phyloP scores from a whole-genome alignment of 2,797 vertebrate genomes.

The Coluber constrictor region DNA sequence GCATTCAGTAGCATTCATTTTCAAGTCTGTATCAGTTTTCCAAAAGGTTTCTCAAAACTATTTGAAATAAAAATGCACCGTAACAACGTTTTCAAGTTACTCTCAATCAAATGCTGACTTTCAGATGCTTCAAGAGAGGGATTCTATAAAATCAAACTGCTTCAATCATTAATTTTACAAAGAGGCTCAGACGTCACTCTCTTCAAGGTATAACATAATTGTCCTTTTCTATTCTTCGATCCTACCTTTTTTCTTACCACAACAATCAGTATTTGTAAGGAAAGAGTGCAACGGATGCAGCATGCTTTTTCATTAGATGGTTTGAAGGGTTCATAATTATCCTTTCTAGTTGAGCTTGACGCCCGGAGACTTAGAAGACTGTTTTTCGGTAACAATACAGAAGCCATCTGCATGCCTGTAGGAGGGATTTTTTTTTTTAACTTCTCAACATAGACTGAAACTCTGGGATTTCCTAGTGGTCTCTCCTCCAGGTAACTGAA shows the following conservation, averaged over 20 bases:
- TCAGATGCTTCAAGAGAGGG: not conserved
- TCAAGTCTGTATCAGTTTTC: not conserved
- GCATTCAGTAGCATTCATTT: accelerated
- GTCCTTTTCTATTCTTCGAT: not conserved
- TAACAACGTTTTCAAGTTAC: not conserved
- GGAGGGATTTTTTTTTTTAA: not conserved
- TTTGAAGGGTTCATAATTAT: not conserved
- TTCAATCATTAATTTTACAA: not conserved
- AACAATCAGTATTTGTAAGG: not conserved
- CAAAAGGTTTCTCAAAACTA: not conserved
- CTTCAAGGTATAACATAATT: not conserved
- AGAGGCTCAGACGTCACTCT: not conserved
- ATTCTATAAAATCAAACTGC: not conserved
- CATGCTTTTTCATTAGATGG: not conserved
- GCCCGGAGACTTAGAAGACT: not conserved
- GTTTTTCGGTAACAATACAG: not conserved
- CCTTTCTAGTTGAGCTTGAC: not conserved
- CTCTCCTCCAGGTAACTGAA: not conserved
- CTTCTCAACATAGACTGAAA: not conserved
- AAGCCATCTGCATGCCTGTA: not conserved
- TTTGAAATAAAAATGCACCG: not conserved
- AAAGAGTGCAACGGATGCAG: not conserved
- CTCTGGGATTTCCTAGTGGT: not conserved
- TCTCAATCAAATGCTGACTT: accelerated
- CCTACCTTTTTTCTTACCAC: not conserved